These are phyloP conservation scores for Mormyrops attenuatus DNA, from an alignment of 2,797 vertebrate species.

Conservation along the genomic window DNA sequence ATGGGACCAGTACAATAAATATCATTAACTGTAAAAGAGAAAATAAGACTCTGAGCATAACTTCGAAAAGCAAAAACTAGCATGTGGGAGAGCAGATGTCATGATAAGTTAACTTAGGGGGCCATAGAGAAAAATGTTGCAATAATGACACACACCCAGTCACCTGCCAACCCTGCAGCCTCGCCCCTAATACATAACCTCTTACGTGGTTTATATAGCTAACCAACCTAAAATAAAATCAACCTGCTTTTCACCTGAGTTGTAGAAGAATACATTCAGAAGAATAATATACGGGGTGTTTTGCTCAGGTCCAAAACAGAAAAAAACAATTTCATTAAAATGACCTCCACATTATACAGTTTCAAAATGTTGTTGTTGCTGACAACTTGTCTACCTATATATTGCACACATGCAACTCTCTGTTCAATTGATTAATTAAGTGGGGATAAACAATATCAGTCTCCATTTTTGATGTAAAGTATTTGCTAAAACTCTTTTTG, in stretches of 20 bases:
- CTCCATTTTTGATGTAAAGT: neutral
- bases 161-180: neutral
- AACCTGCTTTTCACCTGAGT: neutral
- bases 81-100: neutral
- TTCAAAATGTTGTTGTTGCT: neutral
- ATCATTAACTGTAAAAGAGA: neutral
- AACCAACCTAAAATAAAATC: neutral
- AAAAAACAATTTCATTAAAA: neutral
- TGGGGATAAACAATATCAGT: neutral
- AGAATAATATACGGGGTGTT: neutral
- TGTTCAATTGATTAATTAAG: neutral
- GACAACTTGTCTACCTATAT: neutral
- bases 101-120: neutral
- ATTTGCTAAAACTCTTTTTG: neutral
- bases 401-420: neutral
- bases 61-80: neutral
- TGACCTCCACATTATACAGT: neutral
- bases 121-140: neutral
- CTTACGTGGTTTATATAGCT: neutral
- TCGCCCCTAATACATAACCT: neutral
- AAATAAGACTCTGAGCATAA: neutral
- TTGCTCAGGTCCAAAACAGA: neutral
- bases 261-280: neutral
- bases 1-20: neutral
- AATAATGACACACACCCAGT: neutral